Evolutionary conservation across 2,888 invertebrate species (phyloP).

Genomic region (Neoascia interrupta): DNA sequence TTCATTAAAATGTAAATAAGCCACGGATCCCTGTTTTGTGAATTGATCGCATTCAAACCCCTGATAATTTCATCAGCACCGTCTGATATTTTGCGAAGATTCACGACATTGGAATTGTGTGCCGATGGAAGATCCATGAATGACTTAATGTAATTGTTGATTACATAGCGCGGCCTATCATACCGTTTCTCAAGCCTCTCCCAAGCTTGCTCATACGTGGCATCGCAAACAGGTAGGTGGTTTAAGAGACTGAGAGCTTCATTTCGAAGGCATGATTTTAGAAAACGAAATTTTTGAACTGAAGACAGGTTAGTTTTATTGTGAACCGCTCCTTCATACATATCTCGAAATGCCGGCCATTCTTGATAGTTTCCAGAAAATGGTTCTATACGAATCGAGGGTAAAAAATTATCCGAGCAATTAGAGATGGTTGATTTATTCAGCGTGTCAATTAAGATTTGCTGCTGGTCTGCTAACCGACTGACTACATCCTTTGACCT

Average conservation of each 20-base stretch:
- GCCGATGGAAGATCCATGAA: slow-evolving; percentile 7
- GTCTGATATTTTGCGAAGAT: slow-evolving; percentile 35
- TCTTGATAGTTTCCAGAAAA: slow-evolving; percentile 1
- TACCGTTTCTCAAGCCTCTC: slow-evolving; percentile 15
- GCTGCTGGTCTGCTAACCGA: not conserved
- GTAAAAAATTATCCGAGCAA: not conserved
- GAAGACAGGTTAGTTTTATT: slow-evolving; percentile 4
- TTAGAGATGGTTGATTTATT: not conserved
- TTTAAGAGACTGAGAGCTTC: slow-evolving; percentile 7
- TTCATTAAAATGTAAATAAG: slow-evolving; percentile 35
- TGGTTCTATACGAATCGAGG: slow-evolving; percentile 2
- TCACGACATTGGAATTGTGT: not conserved
- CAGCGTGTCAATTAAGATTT: not conserved
- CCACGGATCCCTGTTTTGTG: slow-evolving; percentile 40
- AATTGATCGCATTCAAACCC: too few species aligned
- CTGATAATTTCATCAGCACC: slow-evolving; percentile 38
- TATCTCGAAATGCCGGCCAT: slow-evolving; percentile 14
- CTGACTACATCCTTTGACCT: not conserved
- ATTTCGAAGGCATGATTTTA: slow-evolving; percentile 5
- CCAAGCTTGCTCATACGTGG: slow-evolving; percentile 9
- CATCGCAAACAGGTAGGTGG: slow-evolving; percentile 1
- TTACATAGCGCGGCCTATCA: slow-evolving; percentile 14
- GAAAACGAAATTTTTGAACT: slow-evolving; percentile 15
- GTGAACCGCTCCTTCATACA: slow-evolving; percentile 7
- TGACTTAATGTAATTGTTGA: slow-evolving; percentile 7